Percentiles rank a stretch among this genome's conserved stretches.
Evolutionary conservation across 2,113 vertebrate genomes (phyloP).

Genomic region (Eulemur macaco): DNA sequence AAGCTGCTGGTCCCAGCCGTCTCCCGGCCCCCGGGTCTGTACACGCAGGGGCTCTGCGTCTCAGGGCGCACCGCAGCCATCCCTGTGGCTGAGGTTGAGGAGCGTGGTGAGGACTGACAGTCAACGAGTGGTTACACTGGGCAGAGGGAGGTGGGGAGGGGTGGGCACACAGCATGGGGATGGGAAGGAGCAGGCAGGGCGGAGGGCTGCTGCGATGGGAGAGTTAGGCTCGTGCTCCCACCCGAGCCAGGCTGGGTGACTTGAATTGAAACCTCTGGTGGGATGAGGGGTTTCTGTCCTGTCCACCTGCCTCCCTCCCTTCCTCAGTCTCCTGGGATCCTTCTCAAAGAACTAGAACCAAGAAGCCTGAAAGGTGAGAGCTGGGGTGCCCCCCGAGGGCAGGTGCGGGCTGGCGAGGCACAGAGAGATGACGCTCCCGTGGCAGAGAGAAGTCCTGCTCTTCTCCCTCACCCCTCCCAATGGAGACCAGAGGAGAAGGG

Average conservation of each 20-base stretch:
- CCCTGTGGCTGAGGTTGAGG: background rate
- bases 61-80: background rate
- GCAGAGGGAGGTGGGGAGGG: background rate
- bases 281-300: background rate
- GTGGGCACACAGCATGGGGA: background rate
- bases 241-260: background rate
- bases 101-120: background rate
- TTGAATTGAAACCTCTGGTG: background rate
- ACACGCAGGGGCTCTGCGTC: background rate
- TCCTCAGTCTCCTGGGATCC: background rate
- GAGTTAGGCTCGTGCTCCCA: background rate
- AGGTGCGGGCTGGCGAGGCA: background rate
- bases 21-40: background rate
- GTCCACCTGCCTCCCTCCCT: background rate
- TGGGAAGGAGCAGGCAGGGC: too few relatives aligned
- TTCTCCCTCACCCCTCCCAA: background rate
- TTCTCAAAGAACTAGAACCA: background rate
- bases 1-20: background rate
- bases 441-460: background rate
- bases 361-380: background rate
- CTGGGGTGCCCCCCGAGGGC: background rate
- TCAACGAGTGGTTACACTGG: background rate
- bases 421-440: rapidly evolving
- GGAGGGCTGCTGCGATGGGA: background rate
- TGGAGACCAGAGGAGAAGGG: background rate